Percentiles rank a stretch among this genome's conserved stretches.
phyloP scores from a whole-genome alignment of 2,797 vertebrate species.

The Premnoplex brunnescens region DNA sequence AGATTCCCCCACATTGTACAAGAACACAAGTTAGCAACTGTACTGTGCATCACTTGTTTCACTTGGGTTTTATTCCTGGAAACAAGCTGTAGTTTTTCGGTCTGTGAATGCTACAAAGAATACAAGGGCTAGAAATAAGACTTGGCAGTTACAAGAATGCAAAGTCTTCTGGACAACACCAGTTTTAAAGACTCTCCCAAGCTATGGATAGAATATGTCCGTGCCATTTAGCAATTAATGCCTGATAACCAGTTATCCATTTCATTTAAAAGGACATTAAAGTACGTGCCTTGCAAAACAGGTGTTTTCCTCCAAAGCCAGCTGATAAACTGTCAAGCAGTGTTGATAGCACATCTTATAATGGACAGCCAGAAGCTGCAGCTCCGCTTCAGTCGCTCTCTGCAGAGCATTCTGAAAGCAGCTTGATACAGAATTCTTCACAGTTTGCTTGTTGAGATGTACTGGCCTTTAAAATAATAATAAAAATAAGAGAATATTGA shows the following conservation, averaged over 20 bases:
- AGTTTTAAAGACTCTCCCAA: background rate
- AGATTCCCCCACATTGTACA: background rate
- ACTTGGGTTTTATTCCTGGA: background rate
- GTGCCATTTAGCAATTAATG: background rate
- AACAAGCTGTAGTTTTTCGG: background rate
- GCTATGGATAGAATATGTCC: background rate
- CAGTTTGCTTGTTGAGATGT: background rate
- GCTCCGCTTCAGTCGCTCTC: conserved; percentile 75
- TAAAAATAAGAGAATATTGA: background rate
- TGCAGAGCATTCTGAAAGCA: conserved; percentile 36
- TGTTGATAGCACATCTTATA: conserved; percentile 79
- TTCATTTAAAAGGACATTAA: background rate
- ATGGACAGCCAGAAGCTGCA: conserved; percentile 71
- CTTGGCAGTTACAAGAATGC: background rate
- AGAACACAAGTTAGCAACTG: background rate
- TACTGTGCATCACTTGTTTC: background rate
- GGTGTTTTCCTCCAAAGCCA: conserved; percentile 30
- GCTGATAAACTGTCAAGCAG: conserved; percentile 74
- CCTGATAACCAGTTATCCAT: background rate
- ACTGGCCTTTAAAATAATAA: conserved; percentile 53
- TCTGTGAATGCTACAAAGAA: background rate
- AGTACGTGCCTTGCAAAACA: conserved; percentile 24
- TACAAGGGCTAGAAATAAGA: background rate
- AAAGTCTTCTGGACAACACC: background rate
- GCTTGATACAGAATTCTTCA: background rate